phyloP scores from a whole-genome alignment of 2,888 invertebrate genomes.

The Phrixothrix hirtus region DNA sequence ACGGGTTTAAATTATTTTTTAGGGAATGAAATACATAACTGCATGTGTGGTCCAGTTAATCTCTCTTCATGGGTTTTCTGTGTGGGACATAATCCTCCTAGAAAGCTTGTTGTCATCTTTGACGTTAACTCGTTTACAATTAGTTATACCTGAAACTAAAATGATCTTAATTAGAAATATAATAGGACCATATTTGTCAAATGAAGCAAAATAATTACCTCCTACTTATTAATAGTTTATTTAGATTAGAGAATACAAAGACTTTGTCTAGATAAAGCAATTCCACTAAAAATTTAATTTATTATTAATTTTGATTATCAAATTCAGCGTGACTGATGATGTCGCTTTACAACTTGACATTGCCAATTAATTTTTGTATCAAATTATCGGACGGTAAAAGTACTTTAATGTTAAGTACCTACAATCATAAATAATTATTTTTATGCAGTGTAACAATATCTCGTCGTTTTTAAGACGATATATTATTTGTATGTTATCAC shows the following conservation, averaged over 20 bases:
- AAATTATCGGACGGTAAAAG: too few species aligned
- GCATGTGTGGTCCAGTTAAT: slow-evolving; percentile 35
- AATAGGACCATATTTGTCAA: not conserved
- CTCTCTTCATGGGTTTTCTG: slow-evolving; percentile 24
- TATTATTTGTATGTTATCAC: slow-evolving; percentile 18
- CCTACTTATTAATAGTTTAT: too few species aligned
- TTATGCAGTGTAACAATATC: not conserved
- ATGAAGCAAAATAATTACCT: too few species aligned
- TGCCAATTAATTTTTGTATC: too few species aligned
- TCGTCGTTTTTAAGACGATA: slow-evolving; percentile 3
- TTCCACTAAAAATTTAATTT: too few species aligned
- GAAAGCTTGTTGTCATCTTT: slow-evolving; percentile 3
- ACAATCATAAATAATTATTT: not conserved
- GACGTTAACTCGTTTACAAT: slow-evolving; percentile 6
- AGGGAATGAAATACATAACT: slow-evolving; percentile 29
- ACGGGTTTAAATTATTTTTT: slow-evolving; percentile 34
- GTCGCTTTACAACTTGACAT: too few species aligned
- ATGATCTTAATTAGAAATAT: not conserved
- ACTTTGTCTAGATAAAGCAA: too few species aligned
- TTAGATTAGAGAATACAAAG: too few species aligned
- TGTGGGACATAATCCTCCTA: slow-evolving; percentile 33
- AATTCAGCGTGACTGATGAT: too few species aligned
- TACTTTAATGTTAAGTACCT: too few species aligned
- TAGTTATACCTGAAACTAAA: slow-evolving; percentile 8
- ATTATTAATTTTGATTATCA: too few species aligned